Evolutionary conservation across 2,888 invertebrate species (phyloP).

Genomic region (Syrphus vitripennis): DNA sequence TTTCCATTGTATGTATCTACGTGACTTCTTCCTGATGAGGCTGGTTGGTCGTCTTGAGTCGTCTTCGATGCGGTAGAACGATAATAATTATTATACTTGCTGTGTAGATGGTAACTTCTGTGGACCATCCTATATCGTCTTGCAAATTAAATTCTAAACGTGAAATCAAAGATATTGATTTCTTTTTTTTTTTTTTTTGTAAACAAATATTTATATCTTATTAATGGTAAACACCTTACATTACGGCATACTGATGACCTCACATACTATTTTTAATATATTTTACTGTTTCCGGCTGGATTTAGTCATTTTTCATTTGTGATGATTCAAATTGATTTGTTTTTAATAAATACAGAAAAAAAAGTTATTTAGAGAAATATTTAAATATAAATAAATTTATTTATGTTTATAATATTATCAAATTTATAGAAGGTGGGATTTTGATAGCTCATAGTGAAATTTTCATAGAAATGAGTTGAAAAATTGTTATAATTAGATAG

Average conservation of each 20-base stretch:
- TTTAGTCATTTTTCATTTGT: slow-evolving; percentile 31
- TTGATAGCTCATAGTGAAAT: no score
- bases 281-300: slow-evolving; percentile 78
- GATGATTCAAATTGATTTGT: slow-evolving; percentile 11
- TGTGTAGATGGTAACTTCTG: slow-evolving; percentile 29
- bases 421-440: no score
- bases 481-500: no score
- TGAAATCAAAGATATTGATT: slow-evolving; percentile 40
- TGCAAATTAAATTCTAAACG: slow-evolving; percentile 44
- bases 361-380: not conserved
- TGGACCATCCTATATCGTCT: slow-evolving; percentile 26
- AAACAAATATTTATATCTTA: slow-evolving; percentile 23
- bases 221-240: slow-evolving; percentile 42
- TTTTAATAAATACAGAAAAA: not conserved
- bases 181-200: slow-evolving; percentile 28
- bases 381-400: not conserved
- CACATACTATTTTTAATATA: slow-evolving; percentile 72
- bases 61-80: not conserved
- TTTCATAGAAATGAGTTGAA: no score
- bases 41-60: not conserved
- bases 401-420: no score
- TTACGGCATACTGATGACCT: slow-evolving; percentile 71
- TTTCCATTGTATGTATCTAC: slow-evolving; percentile 27
- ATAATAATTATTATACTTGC: not conserved
- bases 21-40: slow-evolving; percentile 7